A percentile compares a stretch with the other conserved stretches of the same genome.
Evolutionary conservation across 2,113 vertebrate genomes (phyloP).

Genomic region (Podarcis cretensis): DNA sequence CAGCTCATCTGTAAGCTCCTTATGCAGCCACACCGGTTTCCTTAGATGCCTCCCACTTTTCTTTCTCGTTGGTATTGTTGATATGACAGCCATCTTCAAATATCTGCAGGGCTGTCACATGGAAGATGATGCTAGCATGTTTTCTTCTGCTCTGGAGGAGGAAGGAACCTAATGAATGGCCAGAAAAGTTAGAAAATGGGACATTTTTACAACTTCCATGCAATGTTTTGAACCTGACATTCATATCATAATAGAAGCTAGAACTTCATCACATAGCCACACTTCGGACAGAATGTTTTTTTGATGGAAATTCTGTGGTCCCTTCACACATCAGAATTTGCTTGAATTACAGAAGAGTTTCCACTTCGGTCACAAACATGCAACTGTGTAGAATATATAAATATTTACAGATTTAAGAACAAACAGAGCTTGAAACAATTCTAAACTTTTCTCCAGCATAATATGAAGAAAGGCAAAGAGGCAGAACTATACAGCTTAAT

Average conservation of each 20-base stretch:
- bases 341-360: background rate
- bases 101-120: too few species aligned
- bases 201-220: background rate
- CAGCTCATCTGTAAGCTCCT: too few species aligned
- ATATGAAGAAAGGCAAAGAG: background rate
- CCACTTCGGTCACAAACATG: background rate
- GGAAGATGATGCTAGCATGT: too few species aligned
- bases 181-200: background rate
- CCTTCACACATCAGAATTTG: background rate
- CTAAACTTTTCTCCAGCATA: background rate
- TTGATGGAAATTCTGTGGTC: background rate
- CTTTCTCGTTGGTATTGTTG: too few species aligned
- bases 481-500: background rate
- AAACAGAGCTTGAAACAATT: background rate
- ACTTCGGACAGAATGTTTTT: too few species aligned
- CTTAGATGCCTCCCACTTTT: too few species aligned
- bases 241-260: background rate
- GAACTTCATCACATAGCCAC: background rate
- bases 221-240: background rate
- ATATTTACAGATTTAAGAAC: background rate
- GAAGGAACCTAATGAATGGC: too few species aligned
- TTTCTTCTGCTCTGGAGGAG: too few species aligned
- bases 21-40: too few species aligned
- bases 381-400: background rate
- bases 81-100: too few species aligned